Conservation (phyloP, 2,797 vertebrate species). For the Anabacerthia variegaticeps region DNA sequence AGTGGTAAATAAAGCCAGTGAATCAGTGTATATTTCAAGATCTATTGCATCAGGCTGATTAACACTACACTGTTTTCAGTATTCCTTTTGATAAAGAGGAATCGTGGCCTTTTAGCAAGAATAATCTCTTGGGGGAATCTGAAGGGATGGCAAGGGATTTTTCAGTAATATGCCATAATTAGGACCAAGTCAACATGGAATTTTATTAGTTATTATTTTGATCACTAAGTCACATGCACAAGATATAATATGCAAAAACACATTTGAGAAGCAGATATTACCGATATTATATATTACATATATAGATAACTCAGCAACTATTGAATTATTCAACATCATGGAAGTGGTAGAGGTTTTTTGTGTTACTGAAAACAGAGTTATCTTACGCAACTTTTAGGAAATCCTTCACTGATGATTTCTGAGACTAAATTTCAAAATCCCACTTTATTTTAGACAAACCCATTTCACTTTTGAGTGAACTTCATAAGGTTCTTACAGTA, state of each 20-base stretch:
- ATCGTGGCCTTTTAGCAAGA: not conserved
- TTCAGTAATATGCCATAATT: not conserved
- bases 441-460: not conserved
- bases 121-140: not conserved
- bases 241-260: not conserved
- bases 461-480: not conserved
- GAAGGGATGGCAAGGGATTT: not conserved
- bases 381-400: not conserved
- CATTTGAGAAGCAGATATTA: not conserved
- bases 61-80: not conserved
- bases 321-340: not conserved
- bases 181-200: not conserved
- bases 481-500: not conserved
- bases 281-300: too few relatives aligned
- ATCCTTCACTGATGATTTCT: not conserved
- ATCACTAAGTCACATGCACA: not conserved
- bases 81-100: not conserved
- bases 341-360: fast-evolving
- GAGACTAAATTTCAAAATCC: not conserved
- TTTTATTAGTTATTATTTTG: not conserved
- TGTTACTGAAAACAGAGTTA: not conserved
- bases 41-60: not conserved
- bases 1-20: not conserved
- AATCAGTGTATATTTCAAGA: not conserved
- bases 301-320: not conserved